Conservation (phyloP, 2,113 vertebrate species). For the Kryptolebias marmoratus region DNA sequence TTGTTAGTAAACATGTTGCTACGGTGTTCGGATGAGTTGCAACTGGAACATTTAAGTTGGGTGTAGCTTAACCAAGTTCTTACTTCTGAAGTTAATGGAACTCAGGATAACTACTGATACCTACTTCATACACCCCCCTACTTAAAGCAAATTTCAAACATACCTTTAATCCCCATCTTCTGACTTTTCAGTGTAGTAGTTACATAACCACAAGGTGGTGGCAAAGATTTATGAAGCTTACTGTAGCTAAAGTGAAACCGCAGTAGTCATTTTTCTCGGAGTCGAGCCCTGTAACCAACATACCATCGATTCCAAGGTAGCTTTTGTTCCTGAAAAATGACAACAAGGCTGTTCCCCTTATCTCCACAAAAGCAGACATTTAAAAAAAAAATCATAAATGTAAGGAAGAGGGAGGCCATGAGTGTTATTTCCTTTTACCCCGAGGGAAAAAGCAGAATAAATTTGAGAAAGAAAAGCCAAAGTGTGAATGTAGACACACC, state of each 20-base stretch:
- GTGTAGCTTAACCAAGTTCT: too few relatives aligned
- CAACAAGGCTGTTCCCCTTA: too few relatives aligned
- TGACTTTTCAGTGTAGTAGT: background rate
- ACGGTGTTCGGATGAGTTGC: too few relatives aligned
- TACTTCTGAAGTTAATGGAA: too few relatives aligned
- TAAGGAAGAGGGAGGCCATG: background rate
- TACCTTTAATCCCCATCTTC: background rate
- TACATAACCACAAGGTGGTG: conserved; percentile 41
- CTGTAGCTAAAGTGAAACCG: background rate
- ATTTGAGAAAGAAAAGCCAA: too few relatives aligned
- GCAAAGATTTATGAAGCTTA: background rate
- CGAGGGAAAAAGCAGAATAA: background rate
- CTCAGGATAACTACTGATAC: too few relatives aligned
- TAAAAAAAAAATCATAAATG: background rate
- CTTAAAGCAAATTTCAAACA: too few relatives aligned
- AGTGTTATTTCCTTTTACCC: conserved; percentile 13
- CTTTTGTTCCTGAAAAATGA: too few relatives aligned
- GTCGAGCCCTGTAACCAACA: background rate
- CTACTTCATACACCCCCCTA: too few relatives aligned
- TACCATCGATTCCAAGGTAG: too few relatives aligned
- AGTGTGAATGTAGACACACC: conserved; percentile 44
- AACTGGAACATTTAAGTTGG: too few relatives aligned
- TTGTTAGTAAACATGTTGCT: too few relatives aligned
- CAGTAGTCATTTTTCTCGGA: background rate
- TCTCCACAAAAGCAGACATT: background rate